Percentiles rank a stretch among this genome's conserved stretches.
Evolutionary conservation across 2,888 invertebrate species (phyloP).

Genomic region (Quadroppia sp.): DNA sequence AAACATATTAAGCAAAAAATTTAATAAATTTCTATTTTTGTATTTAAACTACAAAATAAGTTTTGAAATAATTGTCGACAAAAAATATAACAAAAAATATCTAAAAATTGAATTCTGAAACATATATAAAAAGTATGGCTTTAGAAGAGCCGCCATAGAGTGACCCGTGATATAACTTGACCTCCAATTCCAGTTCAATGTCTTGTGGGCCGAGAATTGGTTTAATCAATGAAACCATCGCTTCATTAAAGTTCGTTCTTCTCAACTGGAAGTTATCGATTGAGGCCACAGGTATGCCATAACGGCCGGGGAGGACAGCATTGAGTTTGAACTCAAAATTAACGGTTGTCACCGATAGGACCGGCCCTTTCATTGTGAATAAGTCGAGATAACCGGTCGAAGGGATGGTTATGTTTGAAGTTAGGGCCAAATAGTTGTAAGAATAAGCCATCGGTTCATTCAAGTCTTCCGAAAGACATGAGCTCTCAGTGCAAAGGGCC

Average conservation of each 20-base stretch:
- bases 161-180: slow-evolving; percentile 69
- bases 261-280: slow-evolving; percentile 49
- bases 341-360: slow-evolving; percentile 65
- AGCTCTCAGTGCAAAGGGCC: not conserved
- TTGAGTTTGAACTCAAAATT: slow-evolving; percentile 69
- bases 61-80: not conserved
- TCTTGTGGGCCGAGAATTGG: slow-evolving; percentile 83
- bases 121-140: slow-evolving; percentile 77
- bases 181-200: slow-evolving; percentile 76
- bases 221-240: slow-evolving; percentile 68
- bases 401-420: slow-evolving; percentile 72
- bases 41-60: no score
- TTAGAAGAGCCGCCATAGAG: slow-evolving; percentile 75
- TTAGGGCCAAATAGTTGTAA: slow-evolving; percentile 88
- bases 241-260: slow-evolving; percentile 64
- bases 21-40: no score
- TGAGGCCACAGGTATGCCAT: slow-evolving; percentile 50
- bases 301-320: slow-evolving; percentile 58
- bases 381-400: slow-evolving; percentile 64
- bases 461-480: slow-evolving; percentile 28
- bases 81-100: not conserved
- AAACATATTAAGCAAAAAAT: no score
- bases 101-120: slow-evolving; percentile 76
- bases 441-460: slow-evolving; percentile 73
- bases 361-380: slow-evolving; percentile 81